Base-by-base conservation (phyloP, 2,797 vertebrate genomes). In the Adrianichthys oophorus region DNA sequence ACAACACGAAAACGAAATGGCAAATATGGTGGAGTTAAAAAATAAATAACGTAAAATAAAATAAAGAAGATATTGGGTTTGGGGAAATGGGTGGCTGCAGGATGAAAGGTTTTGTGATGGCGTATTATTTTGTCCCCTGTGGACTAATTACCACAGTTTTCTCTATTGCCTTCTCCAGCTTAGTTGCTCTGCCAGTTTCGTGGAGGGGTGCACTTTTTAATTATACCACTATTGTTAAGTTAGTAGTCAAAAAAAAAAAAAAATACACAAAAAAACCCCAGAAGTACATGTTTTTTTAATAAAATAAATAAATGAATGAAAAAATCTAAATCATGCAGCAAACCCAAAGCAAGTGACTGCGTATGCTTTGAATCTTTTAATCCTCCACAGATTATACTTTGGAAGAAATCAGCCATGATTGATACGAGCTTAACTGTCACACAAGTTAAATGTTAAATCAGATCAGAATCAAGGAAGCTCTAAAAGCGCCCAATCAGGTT, bases 351-450 rank as follows among this genome's bases (percentile, higher is more conserved):
- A 59, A 61, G 65, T 79, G 78, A 79, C 85, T 80, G 81, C 48
- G 17, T 77, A 66, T 15, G 76, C 79, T 82, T 82, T 78, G 50
- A 69, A 76, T 87, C 83, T 87, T 87, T 81, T 59, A 87, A 83
- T 89, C 87, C 85, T 89, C 85, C 79, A 60, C 67, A 66, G 72
- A 58, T 55, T 76, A 75, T 84, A 70, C 64, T 78, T 73, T 85
- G 84, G 85, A 85, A 88, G 83, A 88, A 87, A 89, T 84, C 75
- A 86, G 87, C 87, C 83, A 84, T 86, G 89, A 87, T 73, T 68
- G 74, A 86, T 47, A 65, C 73, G 78, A 65, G 72, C 78, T 79
- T 75, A 76, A 52, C 72, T 37, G 80, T 85, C 76, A 82, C 74
- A 75, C 56, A 82, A 69, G 55, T 78, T 32, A 69, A 59, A 60